A percentile compares a stretch with the other conserved stretches of the same genome.
Conservation (phyloP, 2,113 vertebrate genomes). For the Cacatua alba region DNA sequence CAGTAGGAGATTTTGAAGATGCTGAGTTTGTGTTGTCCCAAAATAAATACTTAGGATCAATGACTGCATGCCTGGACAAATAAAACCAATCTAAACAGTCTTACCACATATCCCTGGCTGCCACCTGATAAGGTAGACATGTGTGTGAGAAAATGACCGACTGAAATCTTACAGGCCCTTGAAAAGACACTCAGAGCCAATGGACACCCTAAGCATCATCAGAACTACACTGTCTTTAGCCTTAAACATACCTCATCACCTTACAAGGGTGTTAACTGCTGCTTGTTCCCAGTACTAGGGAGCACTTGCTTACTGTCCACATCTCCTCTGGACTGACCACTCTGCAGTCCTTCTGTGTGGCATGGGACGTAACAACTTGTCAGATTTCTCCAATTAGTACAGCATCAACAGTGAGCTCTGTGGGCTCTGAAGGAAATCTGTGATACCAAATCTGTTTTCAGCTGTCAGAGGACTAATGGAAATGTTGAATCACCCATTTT, state of each 20-base stretch:
- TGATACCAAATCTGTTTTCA: not conserved
- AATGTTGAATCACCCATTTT: not conserved
- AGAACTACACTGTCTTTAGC: not conserved
- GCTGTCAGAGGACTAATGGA: not conserved
- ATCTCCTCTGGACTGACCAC: not conserved
- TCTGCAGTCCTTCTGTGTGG: not conserved
- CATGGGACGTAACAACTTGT: not conserved
- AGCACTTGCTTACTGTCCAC: not conserved
- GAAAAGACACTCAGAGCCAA: not conserved
- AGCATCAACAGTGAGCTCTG: not conserved
- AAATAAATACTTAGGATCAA: not conserved
- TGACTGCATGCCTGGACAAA: not conserved
- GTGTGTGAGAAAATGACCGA: not conserved
- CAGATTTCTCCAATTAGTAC: not conserved
- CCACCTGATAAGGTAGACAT: not conserved
- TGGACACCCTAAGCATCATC: not conserved
- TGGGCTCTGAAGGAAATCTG: not conserved
- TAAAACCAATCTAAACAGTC: not conserved
- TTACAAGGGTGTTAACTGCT: not conserved
- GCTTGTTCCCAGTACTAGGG: not conserved
- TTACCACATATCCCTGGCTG: not conserved
- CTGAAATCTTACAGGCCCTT: not conserved
- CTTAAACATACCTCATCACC: not conserved
- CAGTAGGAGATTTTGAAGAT: not conserved
- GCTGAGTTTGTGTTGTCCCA: not conserved